These are phyloP conservation scores for Steromphala cineraria DNA, from an alignment of 2,888 invertebrate genomes.

Conservation along the genomic window DNA sequence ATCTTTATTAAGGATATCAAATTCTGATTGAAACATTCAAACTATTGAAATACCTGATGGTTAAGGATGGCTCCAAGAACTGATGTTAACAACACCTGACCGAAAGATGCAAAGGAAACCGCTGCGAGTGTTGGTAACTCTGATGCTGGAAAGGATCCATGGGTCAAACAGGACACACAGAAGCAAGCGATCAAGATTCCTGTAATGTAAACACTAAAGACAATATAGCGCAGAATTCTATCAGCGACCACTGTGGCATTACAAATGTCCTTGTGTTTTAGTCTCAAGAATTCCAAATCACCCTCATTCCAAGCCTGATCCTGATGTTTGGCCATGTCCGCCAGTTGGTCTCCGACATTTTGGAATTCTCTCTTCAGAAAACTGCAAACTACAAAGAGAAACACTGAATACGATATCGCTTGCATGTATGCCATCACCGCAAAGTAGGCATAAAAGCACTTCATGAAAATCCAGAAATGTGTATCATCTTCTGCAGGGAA, in stretches of 20 bases:
- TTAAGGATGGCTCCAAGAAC: not conserved
- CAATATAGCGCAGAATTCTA: not conserved
- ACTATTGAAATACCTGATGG: not conserved
- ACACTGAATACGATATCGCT: not conserved
- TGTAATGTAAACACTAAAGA: not conserved
- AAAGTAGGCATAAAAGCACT: not conserved
- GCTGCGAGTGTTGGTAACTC: not conserved
- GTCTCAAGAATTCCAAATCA: not conserved
- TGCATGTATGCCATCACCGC: not conserved
- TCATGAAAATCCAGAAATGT: not conserved
- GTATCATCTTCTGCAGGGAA: not conserved
- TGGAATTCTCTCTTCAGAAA: not conserved
- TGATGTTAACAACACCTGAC: not conserved
- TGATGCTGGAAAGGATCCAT: not conserved
- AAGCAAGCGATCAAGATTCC: not conserved
- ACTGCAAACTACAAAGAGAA: not conserved
- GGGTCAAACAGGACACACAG: not conserved
- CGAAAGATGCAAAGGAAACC: not conserved
- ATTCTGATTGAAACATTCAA: no score
- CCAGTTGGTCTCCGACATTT: not conserved
- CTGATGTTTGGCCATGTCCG: not conserved
- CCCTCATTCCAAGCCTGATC: not conserved
- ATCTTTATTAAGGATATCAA: no score
- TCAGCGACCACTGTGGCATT: not conserved
- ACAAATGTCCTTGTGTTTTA: not conserved